Percentiles rank a stretch among this genome's conserved stretches.
Evolutionary conservation across 1,140 invertebrate species (phyloP).

Genomic region (Hypsibius dujardini): DNA sequence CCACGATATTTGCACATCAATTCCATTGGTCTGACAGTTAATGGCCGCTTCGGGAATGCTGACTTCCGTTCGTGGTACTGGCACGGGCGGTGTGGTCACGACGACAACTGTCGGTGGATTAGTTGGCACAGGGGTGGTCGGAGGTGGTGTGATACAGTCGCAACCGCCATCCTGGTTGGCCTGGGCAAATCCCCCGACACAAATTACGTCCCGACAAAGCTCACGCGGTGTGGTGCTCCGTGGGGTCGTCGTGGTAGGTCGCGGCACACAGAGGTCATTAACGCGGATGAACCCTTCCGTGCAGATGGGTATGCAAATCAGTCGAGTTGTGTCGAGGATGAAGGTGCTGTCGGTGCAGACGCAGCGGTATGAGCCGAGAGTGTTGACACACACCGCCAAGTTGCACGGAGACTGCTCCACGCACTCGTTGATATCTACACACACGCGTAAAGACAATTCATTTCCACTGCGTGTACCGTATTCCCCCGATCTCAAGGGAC

Average conservation of each 20-base stretch:
- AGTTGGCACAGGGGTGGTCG: not conserved
- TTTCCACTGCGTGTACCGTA: too few species aligned
- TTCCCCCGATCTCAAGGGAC: too few species aligned
- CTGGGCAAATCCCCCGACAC: not conserved
- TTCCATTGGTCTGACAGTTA: conserved; percentile 71
- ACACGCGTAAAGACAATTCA: too few species aligned
- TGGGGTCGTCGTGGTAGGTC: not conserved
- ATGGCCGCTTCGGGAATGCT: conserved; percentile 49
- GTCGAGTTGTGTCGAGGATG: conserved; percentile 44
- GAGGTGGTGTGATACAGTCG: not conserved
- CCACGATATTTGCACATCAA: conserved; percentile 65
- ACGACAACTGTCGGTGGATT: not conserved
- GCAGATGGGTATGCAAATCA: conserved; percentile 13
- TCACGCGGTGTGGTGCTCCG: conserved; percentile 4
- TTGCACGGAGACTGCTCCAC: conserved; percentile 44
- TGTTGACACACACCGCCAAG: conserved; percentile 35
- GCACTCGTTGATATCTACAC: conserved; percentile 60
- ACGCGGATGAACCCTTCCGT: not conserved
- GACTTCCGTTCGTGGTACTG: not conserved
- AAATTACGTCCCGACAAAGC: not conserved
- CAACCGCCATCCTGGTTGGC: not conserved
- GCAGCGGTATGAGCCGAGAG: conserved; percentile 32
- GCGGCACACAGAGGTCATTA: not conserved
- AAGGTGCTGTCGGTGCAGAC: conserved; percentile 39
- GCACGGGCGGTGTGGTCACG: not conserved